Base-by-base conservation (phyloP, 1,140 invertebrate genomes). In the Panagrolaimus sp. region DNA sequence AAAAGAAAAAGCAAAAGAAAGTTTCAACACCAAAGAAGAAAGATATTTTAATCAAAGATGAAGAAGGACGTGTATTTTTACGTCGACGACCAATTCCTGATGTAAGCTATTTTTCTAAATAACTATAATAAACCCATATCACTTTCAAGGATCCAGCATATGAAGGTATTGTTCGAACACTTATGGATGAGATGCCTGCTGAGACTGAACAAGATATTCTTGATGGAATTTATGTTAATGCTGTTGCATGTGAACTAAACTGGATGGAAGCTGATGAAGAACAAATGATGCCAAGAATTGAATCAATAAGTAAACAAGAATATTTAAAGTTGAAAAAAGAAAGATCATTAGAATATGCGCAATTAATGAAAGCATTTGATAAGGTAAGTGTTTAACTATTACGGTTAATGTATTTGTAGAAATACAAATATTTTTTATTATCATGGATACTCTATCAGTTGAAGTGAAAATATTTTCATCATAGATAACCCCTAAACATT, bases 31-130 rank as follows among this genome's bases (percentile, higher is more conserved):
- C 20, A 27, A 27, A 27, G n/a, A 57, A 57, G 16, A 27, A 57
- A 4, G 51, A 57, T 25, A 25, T 14, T 11, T 27, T 20, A 0
- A 27, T 57, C 4, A 27, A 57, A 16, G 51, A 57, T 25, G 51
- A 25, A 11, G 51, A 57, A 57, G 51, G 51, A 0, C 51, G 27
- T 20, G 20, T 57, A 11, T 57, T 57, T 57, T 16, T 57, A 11
- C 51, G 51, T 9, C 51, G 51, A 57, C 51, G 11, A 4, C 51
- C 51, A 20, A 57, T 57, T 16, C 51, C 51, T n/a, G 51, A 57
- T 57, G 51, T 57, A 23, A 25, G 16, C 20, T 57, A 20, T 57
- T 23, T 8, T 11, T 25, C n/a, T n/a, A n/a, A n/a, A n/a, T n/a
- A n/a, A n/a, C n/a, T n/a, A n/a, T n/a, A n/a, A n/a, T n/a, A n/a